Percentiles rank a stretch among this genome's conserved stretches.
Evolutionary conservation across 2,888 invertebrate species (phyloP).

Genomic region (Julus scandinavius): DNA sequence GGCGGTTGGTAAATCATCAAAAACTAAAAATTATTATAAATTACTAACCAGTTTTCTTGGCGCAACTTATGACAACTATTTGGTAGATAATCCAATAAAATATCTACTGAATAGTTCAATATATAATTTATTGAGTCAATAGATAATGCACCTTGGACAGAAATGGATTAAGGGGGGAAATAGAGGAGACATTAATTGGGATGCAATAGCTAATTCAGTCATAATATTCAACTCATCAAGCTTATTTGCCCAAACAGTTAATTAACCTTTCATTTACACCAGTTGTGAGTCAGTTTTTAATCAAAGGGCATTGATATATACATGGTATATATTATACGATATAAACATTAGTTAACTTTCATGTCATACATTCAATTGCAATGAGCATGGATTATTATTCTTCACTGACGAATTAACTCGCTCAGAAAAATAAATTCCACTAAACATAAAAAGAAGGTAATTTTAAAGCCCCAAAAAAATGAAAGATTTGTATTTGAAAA

Average conservation of each 20-base stretch:
- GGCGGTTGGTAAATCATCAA: too few relatives aligned
- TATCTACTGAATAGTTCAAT: background rate
- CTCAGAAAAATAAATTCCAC: background rate
- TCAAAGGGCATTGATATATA: background rate
- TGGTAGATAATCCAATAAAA: background rate
- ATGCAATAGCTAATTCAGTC: background rate
- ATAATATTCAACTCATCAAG: background rate
- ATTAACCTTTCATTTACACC: background rate
- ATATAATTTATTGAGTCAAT: background rate
- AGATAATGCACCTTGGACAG: background rate
- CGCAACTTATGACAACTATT: too few relatives aligned
- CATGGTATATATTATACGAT: constrained; percentile 10
- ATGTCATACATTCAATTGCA: background rate
- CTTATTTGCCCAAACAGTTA: background rate
- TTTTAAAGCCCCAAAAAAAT: background rate
- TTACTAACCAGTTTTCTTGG: too few relatives aligned
- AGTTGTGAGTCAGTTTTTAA: background rate
- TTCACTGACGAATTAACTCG: background rate
- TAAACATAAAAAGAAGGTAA: background rate
- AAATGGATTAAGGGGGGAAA: background rate
- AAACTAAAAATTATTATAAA: too few relatives aligned
- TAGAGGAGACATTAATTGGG: too few relatives aligned
- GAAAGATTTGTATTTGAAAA: background rate
- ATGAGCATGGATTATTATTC: background rate
- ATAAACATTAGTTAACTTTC: background rate